Percentiles rank a stretch among this genome's conserved stretches.
Conservation (phyloP, 2,113 vertebrate genomes). For the Solea solea region DNA sequence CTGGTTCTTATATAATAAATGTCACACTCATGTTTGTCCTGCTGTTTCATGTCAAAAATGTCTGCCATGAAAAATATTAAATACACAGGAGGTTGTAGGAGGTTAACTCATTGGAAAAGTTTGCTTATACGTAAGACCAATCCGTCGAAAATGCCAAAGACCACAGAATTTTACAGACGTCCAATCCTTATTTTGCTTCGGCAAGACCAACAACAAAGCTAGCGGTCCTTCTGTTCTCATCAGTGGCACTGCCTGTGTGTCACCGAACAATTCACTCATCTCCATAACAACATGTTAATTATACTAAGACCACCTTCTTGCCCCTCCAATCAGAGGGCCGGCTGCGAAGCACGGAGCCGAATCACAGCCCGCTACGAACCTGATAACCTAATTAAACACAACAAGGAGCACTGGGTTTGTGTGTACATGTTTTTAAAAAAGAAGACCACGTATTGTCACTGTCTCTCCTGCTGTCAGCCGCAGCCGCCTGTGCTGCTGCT, state of each 20-base stretch:
- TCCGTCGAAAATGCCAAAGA: too few relatives aligned
- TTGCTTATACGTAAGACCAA: too few relatives aligned
- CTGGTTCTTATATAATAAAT: too few relatives aligned
- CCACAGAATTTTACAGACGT: too few relatives aligned
- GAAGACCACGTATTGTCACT: not conserved
- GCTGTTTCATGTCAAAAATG: too few relatives aligned
- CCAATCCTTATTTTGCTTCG: too few relatives aligned
- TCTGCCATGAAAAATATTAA: too few relatives aligned
- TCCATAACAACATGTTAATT: slow-evolving; percentile 67
- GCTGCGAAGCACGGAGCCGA: slow-evolving; percentile 57
- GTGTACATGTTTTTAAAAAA: not conserved
- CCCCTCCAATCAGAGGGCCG: slow-evolving; percentile 70
- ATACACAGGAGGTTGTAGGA: too few relatives aligned
- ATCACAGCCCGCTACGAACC: slow-evolving; percentile 62
- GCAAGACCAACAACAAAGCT: too few relatives aligned
- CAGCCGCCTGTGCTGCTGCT: slow-evolving; percentile 7
- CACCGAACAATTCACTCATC: slow-evolving; percentile 54
- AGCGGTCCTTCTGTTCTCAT: not conserved
- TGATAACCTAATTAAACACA: slow-evolving; percentile 72
- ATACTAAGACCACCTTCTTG: slow-evolving; percentile 61
- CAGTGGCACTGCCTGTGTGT: slow-evolving; percentile 14
- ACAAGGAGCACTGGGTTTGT: slow-evolving; percentile 41
- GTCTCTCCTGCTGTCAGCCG: not conserved
- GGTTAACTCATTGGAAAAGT: too few relatives aligned
- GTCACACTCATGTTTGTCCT: too few relatives aligned